phyloP scores from a whole-genome alignment of 2,888 invertebrate genomes.

The Drosophila barbarae region DNA sequence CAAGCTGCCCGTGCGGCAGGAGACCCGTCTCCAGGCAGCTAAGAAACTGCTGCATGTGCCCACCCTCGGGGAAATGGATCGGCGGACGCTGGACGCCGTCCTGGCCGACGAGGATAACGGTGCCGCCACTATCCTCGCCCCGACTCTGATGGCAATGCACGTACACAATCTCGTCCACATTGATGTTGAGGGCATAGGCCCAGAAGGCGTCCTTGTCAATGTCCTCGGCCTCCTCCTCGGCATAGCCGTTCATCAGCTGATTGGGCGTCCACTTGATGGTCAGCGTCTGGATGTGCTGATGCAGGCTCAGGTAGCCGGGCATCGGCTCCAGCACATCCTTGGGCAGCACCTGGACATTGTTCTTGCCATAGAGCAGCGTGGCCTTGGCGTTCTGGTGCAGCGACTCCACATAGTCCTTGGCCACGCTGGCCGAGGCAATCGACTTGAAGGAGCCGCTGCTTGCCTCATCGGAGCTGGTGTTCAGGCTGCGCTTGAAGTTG shows the following conservation, averaged over 20 bases:
- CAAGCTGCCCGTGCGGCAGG: constrained; percentile 92
- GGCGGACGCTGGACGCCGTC: constrained; percentile 97
- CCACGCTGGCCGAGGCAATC: constrained; percentile 80
- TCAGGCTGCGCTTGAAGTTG: constrained; percentile 86
- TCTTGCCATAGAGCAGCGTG: constrained; percentile 95
- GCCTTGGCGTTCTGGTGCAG: constrained; percentile 96
- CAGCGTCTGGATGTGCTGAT: constrained; percentile 89
- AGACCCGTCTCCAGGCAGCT: constrained; percentile 93
- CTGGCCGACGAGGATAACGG: constrained; percentile 93
- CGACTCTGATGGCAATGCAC: constrained; percentile 95
- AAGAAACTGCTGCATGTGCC: constrained; percentile 93
- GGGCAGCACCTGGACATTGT: constrained; percentile 94
- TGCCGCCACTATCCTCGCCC: constrained; percentile 88
- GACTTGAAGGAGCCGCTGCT: constrained; percentile 78
- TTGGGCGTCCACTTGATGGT: constrained; percentile 98
- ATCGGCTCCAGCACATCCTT: constrained; percentile 89
- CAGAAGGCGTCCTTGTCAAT: constrained; percentile 90
- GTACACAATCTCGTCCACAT: constrained; percentile 94
- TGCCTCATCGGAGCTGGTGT: constrained; percentile 88
- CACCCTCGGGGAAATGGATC: constrained; percentile 93
- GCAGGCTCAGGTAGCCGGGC: constrained; percentile 95
- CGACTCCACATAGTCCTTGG: constrained; percentile 96
- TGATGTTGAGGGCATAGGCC: constrained; percentile 95
- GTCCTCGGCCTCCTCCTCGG: constrained; percentile 83
- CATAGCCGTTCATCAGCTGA: constrained; percentile 95